Percentiles rank a stretch among this genome's conserved stretches.
Evolutionary conservation across 2,113 vertebrate species (phyloP).

Genomic region (Nannobrachium achirus): DNA sequence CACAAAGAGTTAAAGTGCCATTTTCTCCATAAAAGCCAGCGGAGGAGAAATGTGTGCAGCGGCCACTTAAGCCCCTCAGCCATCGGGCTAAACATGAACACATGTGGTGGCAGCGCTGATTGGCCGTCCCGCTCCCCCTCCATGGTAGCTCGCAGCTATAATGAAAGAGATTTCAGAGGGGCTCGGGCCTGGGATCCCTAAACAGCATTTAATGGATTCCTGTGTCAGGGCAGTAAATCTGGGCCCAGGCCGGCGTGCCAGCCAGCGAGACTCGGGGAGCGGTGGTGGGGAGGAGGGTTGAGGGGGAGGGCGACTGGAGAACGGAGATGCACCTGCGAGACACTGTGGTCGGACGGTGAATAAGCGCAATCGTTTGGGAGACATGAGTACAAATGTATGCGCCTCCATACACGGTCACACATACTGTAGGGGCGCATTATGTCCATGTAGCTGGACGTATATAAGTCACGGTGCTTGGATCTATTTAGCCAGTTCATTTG

Average conservation of each 20-base stretch:
- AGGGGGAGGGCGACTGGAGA: slow-evolving; percentile 19
- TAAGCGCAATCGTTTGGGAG: slow-evolving; percentile 56
- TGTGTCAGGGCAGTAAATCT: slow-evolving; percentile 86
- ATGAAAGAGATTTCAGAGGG: slow-evolving; percentile 83
- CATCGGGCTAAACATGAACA: slow-evolving; percentile 81
- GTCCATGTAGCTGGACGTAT: not conserved
- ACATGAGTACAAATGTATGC: not conserved
- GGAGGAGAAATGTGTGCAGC: slow-evolving; percentile 75
- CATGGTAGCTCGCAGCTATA: slow-evolving; percentile 79
- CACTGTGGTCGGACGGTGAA: slow-evolving; percentile 25
- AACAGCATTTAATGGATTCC: slow-evolving; percentile 87
- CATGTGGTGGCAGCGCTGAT: slow-evolving; percentile 77
- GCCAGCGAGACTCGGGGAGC: slow-evolving; percentile 63
- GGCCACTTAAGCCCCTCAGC: slow-evolving; percentile 76
- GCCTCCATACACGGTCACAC: slow-evolving; percentile 6
- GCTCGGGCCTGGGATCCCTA: slow-evolving; percentile 79
- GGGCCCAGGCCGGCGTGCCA: slow-evolving; percentile 65
- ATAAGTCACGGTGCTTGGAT: slow-evolving; percentile 50
- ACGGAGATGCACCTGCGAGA: slow-evolving; percentile 80
- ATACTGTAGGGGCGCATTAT: not conserved
- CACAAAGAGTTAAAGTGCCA: slow-evolving; percentile 76
- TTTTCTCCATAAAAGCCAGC: slow-evolving; percentile 76
- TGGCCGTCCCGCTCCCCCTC: slow-evolving; percentile 67
- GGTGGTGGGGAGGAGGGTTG: too few species aligned
- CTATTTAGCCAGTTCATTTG: slow-evolving; percentile 73